Evolutionary conservation across 2,888 invertebrate genomes (phyloP).

Genomic region (Phaedon cochleariae): DNA sequence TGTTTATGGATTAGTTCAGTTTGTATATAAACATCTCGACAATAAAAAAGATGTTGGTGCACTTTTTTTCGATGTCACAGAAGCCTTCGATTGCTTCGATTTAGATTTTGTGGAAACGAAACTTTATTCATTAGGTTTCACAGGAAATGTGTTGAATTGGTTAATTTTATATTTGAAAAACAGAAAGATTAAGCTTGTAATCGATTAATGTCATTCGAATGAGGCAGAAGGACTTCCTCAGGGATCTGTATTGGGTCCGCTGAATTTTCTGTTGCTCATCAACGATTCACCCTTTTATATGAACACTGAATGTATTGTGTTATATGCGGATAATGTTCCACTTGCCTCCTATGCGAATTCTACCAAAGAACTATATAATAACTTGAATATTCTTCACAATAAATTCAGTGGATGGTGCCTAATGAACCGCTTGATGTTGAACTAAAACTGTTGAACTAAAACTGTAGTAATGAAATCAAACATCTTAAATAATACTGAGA

Average conservation of each 20-base stretch:
- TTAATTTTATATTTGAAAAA: conserved; percentile 7
- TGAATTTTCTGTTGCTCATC: not conserved
- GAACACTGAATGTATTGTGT: no score
- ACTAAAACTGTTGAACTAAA: no score
- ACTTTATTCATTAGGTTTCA: conserved; percentile 5
- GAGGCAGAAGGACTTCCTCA: conserved; percentile 3
- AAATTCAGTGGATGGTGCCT: not conserved
- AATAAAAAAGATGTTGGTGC: conserved; percentile 10
- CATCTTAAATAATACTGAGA: not conserved
- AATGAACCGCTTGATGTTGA: not conserved
- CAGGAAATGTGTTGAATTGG: conserved; percentile 10
- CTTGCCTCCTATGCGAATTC: not conserved
- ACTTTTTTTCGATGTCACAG: not conserved
- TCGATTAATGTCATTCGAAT: conserved; percentile 10
- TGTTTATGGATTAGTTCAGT: not conserved
- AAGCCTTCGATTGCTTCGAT: not conserved
- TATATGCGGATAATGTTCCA: conserved; percentile 1
- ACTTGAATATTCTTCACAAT: not conserved
- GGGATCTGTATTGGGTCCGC: conserved; percentile 5
- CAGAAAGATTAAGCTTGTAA: not conserved
- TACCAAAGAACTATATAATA: not conserved
- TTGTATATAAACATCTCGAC: not conserved
- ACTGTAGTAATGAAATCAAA: not conserved
- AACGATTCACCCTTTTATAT: not conserved
- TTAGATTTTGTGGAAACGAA: conserved; percentile 10